A percentile compares a stretch with the other conserved stretches of the same genome.
These are phyloP conservation scores for Camponotus vicinus DNA, from an alignment of 1,140 invertebrate species.

Conservation along the genomic window DNA sequence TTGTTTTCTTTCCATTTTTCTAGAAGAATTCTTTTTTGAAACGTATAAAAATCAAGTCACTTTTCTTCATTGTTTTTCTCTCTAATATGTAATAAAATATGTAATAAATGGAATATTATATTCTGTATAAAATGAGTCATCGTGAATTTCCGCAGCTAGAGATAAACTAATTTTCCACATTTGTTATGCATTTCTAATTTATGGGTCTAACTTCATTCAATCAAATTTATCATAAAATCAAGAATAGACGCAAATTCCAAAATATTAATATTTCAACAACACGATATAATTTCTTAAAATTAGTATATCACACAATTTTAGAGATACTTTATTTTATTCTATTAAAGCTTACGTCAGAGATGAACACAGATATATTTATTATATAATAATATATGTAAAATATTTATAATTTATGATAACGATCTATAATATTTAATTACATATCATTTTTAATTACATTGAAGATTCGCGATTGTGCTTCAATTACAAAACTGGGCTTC, in stretches of 20 bases:
- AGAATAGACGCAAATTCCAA: not conserved
- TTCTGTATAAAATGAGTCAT: not conserved
- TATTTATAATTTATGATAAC: not conserved
- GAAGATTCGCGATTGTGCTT: slow-evolving; percentile 18
- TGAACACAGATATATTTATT: not conserved
- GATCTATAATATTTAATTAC: not conserved
- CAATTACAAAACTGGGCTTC: not conserved
- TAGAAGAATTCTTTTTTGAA: not conserved
- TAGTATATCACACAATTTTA: not conserved
- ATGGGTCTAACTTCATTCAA: not conserved
- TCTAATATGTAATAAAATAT: not conserved
- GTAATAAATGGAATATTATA: not conserved
- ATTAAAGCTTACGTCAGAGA: not conserved
- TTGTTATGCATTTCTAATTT: slow-evolving; percentile 22
- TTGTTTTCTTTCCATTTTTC: not conserved
- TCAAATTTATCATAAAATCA: slow-evolving; percentile 10
- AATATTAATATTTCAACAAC: not conserved
- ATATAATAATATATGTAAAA: not conserved
- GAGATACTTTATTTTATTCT: not conserved
- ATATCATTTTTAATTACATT: not conserved
- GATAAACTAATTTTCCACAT: slow-evolving; percentile 69
- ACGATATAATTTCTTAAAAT: not conserved
- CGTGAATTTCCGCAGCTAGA: slow-evolving; percentile 40
- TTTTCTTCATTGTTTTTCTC: not conserved
- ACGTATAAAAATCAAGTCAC: not conserved